A percentile compares a stretch with the other conserved stretches of the same genome.
These are phyloP conservation scores for Trichomycterus rosablanca DNA, from an alignment of 2,113 vertebrate genomes.

Conservation along the genomic window DNA sequence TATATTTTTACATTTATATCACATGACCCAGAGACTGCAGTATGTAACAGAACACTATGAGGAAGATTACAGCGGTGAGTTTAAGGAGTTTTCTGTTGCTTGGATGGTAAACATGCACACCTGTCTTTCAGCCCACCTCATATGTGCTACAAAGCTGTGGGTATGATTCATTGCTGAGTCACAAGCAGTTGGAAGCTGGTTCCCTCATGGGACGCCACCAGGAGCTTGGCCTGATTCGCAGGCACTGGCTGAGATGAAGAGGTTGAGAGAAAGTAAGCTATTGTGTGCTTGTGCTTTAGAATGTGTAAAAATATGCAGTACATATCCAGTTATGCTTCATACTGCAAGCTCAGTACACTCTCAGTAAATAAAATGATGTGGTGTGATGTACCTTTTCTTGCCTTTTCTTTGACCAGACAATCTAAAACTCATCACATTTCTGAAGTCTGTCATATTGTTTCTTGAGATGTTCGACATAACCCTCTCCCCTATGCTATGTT, in stretches of 20 bases:
- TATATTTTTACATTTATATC: not conserved
- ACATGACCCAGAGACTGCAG: not conserved
- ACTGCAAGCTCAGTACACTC: no score
- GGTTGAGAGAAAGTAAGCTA: constrained; percentile 14
- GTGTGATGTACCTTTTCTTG: no score
- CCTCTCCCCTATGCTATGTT: constrained; percentile 6
- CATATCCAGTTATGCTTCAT: constrained; percentile 1
- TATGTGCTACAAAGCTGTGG: constrained; percentile 17
- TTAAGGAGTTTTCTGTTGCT: not conserved
- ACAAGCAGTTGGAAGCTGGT: constrained; percentile 26
- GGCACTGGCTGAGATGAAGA: constrained; percentile 25
- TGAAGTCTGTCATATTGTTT: not conserved
- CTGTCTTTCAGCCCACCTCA: constrained; percentile 16
- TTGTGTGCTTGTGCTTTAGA: constrained; percentile 17
- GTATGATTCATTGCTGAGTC: constrained; percentile 39
- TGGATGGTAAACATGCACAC: constrained; percentile 11
- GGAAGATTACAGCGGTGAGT: not conserved
- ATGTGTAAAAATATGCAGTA: constrained; percentile 24
- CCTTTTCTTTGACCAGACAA: no score
- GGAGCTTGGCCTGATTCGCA: constrained; percentile 27
- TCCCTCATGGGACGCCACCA: constrained; percentile 26
- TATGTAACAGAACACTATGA: not conserved
- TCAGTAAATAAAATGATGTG: no score
- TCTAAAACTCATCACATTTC: constrained; percentile 10
- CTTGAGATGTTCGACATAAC: constrained; percentile 10